Base-by-base conservation (phyloP, 2,888 invertebrate genomes). In the Stegophylla sp. region DNA sequence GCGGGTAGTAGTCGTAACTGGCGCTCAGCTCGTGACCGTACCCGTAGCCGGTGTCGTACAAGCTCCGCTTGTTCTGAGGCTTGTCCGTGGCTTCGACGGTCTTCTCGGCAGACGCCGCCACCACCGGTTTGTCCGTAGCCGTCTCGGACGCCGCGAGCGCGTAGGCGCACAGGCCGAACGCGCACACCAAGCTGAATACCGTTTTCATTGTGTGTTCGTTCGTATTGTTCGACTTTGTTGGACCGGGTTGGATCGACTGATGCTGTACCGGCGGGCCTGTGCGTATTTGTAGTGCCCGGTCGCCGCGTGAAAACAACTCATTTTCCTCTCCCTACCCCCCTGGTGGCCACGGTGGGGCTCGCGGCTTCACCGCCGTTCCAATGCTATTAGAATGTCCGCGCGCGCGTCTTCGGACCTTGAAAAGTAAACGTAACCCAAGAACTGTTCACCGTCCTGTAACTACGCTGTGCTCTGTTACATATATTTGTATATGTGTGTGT, bases 281-380 rank as follows among this genome's bases (percentile, higher is more conserved):
- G 23, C 48, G 69, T 61, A 71, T 79, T 79, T 79, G 79, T 79
- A 79, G 79, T 53, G 85, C 73, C 87, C 87, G 43, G 83, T 20
- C 74, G 15, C 66, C 20, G 45, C n/a, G 0, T n/a, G 34, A n/a
- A 63, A 63, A n/a, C 26, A 76, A 76, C n/a, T 26, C 23, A 66
- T 76, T 76, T 76, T 76, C 75, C 23, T 66, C 66, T 63, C 75
- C 66, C 75, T 53, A 51, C 43, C 26, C 45, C n/a, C n/a, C n/a
- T n/a, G n/a, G 1, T 4, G 43, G 1, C 1, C 43, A 17, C 2
- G 41, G 51, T 34, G 48, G 63, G 43, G 64, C n/a, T n/a, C n/a
- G 64, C 26, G 43, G 26, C 9, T 13, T 53, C 41, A 13, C 64
- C 75, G 17, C 64, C 75, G 53, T 76, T 75, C 64, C 64, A 76